Evolutionary conservation across 2,888 invertebrate species (phyloP).

Genomic region (Chalcis sispes): DNA sequence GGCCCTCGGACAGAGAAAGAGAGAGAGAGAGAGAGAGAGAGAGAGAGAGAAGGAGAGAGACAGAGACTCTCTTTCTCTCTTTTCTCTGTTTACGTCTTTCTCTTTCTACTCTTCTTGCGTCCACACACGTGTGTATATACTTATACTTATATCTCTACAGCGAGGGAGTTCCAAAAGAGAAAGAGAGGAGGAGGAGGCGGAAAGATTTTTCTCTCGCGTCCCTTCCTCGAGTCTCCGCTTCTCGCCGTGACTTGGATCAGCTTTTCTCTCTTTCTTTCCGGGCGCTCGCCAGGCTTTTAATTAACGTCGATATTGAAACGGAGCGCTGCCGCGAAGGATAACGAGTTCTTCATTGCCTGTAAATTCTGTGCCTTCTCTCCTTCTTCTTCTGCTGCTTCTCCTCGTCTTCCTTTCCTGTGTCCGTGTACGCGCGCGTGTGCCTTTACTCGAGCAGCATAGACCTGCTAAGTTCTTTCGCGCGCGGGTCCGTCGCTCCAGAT

Average conservation of each 20-base stretch:
- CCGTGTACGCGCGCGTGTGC: no score
- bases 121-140: not conserved
- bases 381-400: not conserved
- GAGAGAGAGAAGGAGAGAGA: no score
- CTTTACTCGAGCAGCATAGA: no score
- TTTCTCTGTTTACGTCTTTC: not conserved
- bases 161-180: not conserved
- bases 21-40: no score
- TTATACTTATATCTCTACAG: not conserved
- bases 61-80: conserved; percentile 50
- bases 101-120: not conserved
- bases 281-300: conserved; percentile 58
- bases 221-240: not conserved
- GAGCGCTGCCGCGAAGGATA: conserved; percentile 49
- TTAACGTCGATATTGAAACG: conserved; percentile 60
- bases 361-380: conserved; percentile 41
- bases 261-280: conserved; percentile 25
- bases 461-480: no score
- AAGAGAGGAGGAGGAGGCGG: no score
- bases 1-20: no score
- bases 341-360: conserved; percentile 57
- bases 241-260: conserved; percentile 1
- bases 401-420: no score
- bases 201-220: conserved; percentile 16
- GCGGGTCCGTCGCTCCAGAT: conserved; percentile 32